These are phyloP conservation scores for Periophthalmus modestus DNA, from an alignment of 2,113 vertebrate genomes.

Conservation along the genomic window DNA sequence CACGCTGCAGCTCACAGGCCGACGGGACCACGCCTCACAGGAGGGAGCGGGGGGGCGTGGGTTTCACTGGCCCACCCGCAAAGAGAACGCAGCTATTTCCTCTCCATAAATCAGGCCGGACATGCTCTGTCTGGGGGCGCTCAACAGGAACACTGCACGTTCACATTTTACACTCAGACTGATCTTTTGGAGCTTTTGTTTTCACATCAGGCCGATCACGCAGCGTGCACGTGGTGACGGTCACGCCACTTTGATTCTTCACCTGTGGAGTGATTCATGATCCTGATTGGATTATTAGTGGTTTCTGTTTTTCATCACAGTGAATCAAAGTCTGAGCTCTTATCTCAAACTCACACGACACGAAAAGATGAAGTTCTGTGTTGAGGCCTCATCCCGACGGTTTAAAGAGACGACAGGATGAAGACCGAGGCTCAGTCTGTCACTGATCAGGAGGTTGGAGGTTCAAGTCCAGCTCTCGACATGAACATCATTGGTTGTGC, in stretches of 20 bases:
- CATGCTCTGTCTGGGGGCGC: constrained; percentile 62
- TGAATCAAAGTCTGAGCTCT: no score
- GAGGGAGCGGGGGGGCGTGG: constrained; percentile 28
- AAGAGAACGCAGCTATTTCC: constrained; percentile 68
- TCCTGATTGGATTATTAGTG: not conserved
- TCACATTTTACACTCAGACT: constrained; percentile 53
- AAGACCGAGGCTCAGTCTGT: no score
- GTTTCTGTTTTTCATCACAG: not conserved
- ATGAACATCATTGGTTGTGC: no score
- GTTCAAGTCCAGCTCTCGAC: no score
- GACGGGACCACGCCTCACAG: constrained; percentile 45
- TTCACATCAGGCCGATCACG: not conserved
- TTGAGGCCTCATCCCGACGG: not conserved
- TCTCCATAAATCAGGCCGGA: constrained; percentile 69
- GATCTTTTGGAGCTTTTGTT: constrained; percentile 19
- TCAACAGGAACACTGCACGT: constrained; percentile 39
- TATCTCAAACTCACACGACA: not conserved
- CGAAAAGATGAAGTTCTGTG: no score
- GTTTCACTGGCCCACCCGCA: constrained; percentile 62
- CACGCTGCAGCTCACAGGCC: constrained; percentile 49
- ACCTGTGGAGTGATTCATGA: not conserved
- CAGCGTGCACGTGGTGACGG: no score
- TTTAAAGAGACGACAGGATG: not conserved
- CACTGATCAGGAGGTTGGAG: no score
- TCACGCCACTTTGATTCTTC: not conserved